phyloP scores from a whole-genome alignment of 2,797 vertebrate genomes.

The Fistularia commersonii region DNA sequence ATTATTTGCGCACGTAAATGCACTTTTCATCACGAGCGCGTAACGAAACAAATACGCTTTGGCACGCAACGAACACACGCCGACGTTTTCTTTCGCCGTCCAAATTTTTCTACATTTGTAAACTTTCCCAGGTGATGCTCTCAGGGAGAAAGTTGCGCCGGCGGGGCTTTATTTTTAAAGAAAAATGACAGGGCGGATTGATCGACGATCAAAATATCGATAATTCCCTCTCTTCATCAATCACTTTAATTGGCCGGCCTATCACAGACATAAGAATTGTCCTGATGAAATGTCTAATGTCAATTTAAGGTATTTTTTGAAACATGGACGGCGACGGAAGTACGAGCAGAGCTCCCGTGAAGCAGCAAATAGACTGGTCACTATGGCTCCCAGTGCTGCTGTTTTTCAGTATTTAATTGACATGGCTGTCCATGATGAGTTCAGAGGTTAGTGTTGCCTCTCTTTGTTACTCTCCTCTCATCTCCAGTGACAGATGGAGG shows the following conservation, averaged over 20 bases:
- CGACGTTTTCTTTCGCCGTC: too few species aligned
- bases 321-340: slow-evolving; percentile 28
- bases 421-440: slow-evolving; percentile 75
- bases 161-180: too few species aligned
- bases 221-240: too few species aligned
- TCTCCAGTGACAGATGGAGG: slow-evolving; percentile 77
- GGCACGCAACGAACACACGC: too few species aligned
- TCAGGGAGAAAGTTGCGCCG: too few species aligned
- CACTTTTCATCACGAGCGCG: background rate
- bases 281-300: background rate
- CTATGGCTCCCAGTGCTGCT: slow-evolving; percentile 68
- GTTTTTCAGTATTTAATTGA: slow-evolving; percentile 78
- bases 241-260: too few species aligned
- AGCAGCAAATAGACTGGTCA: slow-evolving; percentile 51
- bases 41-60: background rate
- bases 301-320: slow-evolving; percentile 25
- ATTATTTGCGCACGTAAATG: too few species aligned
- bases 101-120: too few species aligned
- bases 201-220: too few species aligned
- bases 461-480: slow-evolving; percentile 78
- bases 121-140: too few species aligned
- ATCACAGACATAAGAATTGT: too few species aligned
- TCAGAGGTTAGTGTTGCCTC: slow-evolving; percentile 77
- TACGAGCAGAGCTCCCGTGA: slow-evolving; percentile 31
- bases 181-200: too few species aligned